phyloP scores from a whole-genome alignment of 2,113 vertebrate genomes.

The Phrynosoma blainvillii region DNA sequence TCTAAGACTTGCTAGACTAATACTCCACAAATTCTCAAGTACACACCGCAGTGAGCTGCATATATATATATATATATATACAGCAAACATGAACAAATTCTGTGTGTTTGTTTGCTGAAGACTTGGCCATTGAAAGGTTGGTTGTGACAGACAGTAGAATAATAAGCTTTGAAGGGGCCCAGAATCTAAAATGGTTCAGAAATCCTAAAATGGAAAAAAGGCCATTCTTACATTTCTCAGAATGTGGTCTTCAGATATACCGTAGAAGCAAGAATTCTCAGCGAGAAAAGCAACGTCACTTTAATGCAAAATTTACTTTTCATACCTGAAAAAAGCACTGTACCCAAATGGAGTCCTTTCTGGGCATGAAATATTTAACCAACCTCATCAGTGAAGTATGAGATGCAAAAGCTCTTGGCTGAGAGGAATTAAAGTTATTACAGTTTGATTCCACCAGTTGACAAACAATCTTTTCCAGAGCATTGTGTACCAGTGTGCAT shows the following conservation, averaged over 20 bases:
- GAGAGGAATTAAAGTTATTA: not conserved
- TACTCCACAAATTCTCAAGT: not conserved
- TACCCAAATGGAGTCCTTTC: not conserved
- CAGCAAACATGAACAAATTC: not conserved
- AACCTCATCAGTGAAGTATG: conserved; percentile 3
- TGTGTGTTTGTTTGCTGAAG: not conserved
- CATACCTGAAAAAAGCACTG: not conserved
- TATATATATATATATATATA: not conserved
- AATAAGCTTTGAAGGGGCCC: not conserved
- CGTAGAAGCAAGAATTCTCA: not conserved
- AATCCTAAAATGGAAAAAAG: not conserved
- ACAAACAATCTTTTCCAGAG: conserved; percentile 27
- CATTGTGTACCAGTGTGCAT: not conserved
- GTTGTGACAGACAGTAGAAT: not conserved
- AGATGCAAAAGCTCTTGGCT: not conserved
- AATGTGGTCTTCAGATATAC: not conserved
- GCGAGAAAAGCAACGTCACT: not conserved
- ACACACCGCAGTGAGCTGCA: not conserved
- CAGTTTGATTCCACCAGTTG: not conserved
- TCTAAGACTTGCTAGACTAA: not conserved
- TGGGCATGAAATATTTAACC: not conserved
- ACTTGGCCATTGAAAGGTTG: not conserved
- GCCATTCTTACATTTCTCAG: not conserved
- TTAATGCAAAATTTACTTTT: not conserved
- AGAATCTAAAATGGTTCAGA: not conserved